phyloP scores from a whole-genome alignment of 37 sponge, comb jelly and placozoan species.

The Oopsacas minuta region DNA sequence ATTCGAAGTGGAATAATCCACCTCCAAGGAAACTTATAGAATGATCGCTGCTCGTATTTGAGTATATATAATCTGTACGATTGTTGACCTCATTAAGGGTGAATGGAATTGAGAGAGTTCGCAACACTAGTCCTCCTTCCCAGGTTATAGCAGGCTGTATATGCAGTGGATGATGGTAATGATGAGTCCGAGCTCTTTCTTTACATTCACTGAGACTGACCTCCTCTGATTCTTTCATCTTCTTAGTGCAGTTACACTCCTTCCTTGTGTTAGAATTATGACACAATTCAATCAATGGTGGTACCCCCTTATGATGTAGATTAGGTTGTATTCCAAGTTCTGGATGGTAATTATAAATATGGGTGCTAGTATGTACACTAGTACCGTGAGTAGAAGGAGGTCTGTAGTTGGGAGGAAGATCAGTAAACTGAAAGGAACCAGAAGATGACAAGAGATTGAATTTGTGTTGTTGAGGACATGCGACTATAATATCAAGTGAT shows the following conservation, averaged over 20 bases:
- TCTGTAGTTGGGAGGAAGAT: background rate
- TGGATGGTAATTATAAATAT: slow-evolving; percentile 12
- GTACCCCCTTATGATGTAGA: background rate
- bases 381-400: background rate
- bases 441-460: background rate
- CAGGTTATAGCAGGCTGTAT: background rate
- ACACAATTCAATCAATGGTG: background rate
- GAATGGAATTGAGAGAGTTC: background rate
- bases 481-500: background rate
- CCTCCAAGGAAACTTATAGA: background rate
- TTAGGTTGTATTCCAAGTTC: background rate
- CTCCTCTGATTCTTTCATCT: background rate
- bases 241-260: background rate
- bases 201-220: background rate
- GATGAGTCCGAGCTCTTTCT: background rate
- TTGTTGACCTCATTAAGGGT: background rate
- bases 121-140: background rate
- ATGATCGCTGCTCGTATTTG: background rate
- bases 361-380: background rate
- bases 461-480: background rate
- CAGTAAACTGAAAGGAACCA: background rate
- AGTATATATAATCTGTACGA: slow-evolving; percentile 3
- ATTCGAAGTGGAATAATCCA: background rate
- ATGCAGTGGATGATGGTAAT: background rate
- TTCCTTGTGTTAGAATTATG: background rate